Base-by-base conservation (phyloP, 2,888 invertebrate genomes). In the Lamellibrachia columna region DNA sequence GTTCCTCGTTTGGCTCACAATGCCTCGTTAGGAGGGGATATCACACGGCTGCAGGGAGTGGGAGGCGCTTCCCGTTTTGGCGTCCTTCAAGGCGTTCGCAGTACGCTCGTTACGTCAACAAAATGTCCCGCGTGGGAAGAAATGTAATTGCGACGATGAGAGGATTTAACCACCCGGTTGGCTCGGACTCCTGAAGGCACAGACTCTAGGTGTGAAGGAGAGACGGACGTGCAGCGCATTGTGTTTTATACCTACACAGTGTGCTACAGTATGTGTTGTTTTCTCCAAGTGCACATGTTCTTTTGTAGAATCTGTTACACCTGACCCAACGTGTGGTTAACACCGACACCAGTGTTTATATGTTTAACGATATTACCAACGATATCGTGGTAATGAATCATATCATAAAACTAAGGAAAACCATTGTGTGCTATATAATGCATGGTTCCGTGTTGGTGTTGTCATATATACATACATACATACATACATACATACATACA, bases 11-110 rank as follows among this genome's bases (percentile, higher is more conserved):
- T 6, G 60, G 6, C 75, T 22, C 15, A 75, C 75, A 75, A 75
- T 75, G 75, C 75, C n/a, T 75, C 75, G 75, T 75, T 75, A 75
- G 75, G 75, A 75, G 75, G 75, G 75, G 75, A 22, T 75, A 75
- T 15, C 75, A 75, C 22, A 75, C 75, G 22, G 6, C 75, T 2
- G 75, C 22, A 0, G 22, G 75, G 22, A n/a, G 4, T 15, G 75
- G 75, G 22, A 75, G 75, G n/a, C 75, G 75, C 75, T 75, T 75
- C 75, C 75, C 75, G 75, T 75, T 22, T 75, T 75, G 75, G 75
- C 75, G 75, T 75, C 75, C 15, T 75, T 22, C 6, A 22, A 22
- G 75, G 75, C 22, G 75, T 75, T 22, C 75, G n/a, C 40, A 75
- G 22, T n/a, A 75, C 75, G 75, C 75, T 75, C 75, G 75, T 75